Percentiles rank a stretch among this genome's conserved stretches.
These are phyloP conservation scores for Lagopus leucura DNA, from an alignment of 2,113 vertebrate genomes.

Conservation along the genomic window DNA sequence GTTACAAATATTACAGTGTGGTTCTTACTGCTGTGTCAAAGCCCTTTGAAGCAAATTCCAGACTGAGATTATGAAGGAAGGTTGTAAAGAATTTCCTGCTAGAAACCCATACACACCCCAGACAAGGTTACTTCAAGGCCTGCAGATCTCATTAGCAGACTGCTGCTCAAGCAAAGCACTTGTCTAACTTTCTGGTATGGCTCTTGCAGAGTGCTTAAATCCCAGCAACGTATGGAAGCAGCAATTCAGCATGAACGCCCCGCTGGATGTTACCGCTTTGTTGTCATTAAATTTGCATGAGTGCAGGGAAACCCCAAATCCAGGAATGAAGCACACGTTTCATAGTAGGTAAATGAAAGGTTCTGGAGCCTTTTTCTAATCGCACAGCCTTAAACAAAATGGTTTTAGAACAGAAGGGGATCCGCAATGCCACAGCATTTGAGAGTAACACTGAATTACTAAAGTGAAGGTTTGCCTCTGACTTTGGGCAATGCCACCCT, in stretches of 20 bases:
- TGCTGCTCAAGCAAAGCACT: slow-evolving; percentile 8
- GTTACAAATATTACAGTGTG: slow-evolving; percentile 32
- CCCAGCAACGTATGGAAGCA: slow-evolving; percentile 13
- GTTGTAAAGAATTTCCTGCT: slow-evolving; percentile 26
- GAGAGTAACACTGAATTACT: background rate
- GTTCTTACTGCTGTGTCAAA: slow-evolving; percentile 38
- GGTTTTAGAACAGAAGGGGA: background rate
- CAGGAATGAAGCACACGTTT: background rate
- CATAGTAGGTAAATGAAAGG: background rate
- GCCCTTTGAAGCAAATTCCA: slow-evolving; percentile 4
- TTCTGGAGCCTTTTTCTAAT: background rate
- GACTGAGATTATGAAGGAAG: background rate
- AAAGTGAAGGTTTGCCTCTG: background rate
- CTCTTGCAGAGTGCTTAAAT: background rate
- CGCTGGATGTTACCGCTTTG: slow-evolving; percentile 28
- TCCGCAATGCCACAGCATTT: background rate
- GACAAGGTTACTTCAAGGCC: slow-evolving; percentile 55
- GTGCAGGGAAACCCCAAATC: background rate
- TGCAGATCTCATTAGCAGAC: slow-evolving; percentile 54
- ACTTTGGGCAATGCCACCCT: background rate
- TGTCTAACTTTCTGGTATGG: background rate
- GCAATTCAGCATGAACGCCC: background rate
- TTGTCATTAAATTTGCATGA: background rate
- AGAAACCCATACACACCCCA: slow-evolving; percentile 2
- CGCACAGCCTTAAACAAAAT: background rate